Percentiles rank a stretch among this genome's conserved stretches.
phyloP scores from a whole-genome alignment of 2,888 invertebrate genomes.

The Caenorhabditis auriculariae region DNA sequence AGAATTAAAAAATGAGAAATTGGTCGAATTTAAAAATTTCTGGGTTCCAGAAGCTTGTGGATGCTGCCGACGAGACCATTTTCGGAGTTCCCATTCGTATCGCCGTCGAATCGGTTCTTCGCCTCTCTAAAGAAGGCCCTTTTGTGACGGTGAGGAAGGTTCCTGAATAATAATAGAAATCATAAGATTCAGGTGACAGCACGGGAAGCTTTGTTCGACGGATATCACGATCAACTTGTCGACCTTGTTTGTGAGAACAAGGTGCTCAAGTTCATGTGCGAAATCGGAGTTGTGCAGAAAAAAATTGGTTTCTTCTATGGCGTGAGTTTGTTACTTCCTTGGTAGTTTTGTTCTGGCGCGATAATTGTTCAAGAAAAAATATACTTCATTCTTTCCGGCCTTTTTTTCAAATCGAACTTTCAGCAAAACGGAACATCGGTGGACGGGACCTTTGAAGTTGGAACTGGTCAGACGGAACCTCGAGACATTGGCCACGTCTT shows the following conservation, averaged over 20 bases:
- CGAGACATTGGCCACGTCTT: conserved; percentile 43
- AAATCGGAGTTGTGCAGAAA: conserved; percentile 41
- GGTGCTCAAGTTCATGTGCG: conserved; percentile 42
- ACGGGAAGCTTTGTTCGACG: conserved; percentile 56
- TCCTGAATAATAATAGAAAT: not conserved
- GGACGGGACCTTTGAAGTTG: conserved; percentile 56
- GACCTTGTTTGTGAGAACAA: conserved; percentile 36
- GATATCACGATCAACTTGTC: conserved; percentile 54
- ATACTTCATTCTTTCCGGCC: no score
- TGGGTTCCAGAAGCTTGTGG: conserved; percentile 50
- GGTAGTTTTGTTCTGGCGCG: conserved; percentile 4
- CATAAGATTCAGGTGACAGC: conserved; percentile 15
- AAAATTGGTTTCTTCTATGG: conserved; percentile 59
- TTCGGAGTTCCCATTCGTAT: conserved; percentile 12
- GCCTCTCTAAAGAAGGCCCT: conserved; percentile 17
- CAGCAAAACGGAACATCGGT: conserved; percentile 56
- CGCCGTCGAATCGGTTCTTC: conserved; percentile 36
- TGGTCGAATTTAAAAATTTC: no score
- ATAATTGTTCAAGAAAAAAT: no score
- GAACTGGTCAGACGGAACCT: conserved; percentile 46
- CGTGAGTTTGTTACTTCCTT: conserved; percentile 16
- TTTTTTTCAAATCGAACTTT: conserved; percentile 14
- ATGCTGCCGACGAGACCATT: conserved; percentile 24
- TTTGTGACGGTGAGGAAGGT: conserved; percentile 16
- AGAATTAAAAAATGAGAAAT: not conserved